Percentiles rank a stretch among this genome's conserved stretches.
Conservation (phyloP, 1,140 invertebrate species). For the Drosophila bocki region DNA sequence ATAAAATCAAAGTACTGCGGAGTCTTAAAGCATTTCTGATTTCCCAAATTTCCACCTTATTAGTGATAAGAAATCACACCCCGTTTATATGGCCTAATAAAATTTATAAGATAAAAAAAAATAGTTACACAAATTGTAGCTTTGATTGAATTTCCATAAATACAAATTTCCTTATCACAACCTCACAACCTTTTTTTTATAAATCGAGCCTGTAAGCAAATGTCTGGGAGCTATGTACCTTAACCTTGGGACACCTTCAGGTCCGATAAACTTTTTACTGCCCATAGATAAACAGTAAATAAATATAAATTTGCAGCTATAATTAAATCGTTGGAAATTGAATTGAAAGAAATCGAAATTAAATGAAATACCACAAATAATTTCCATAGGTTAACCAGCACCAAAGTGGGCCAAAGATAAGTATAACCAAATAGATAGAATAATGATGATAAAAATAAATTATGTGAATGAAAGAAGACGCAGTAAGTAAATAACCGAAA, state of each 20-base stretch:
- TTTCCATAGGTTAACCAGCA: slow-evolving; percentile 1
- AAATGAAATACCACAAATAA: slow-evolving; percentile 4
- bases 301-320: slow-evolving; percentile 2
- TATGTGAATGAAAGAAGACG: slow-evolving; percentile 1
- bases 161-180: slow-evolving; percentile 12
- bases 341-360: slow-evolving; percentile 13
- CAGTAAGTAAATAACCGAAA: slow-evolving; percentile 4
- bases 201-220: slow-evolving; percentile 21
- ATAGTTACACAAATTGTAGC: slow-evolving; percentile 20
- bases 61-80: slow-evolving; percentile 32
- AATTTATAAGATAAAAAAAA: slow-evolving; percentile 15
- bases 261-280: neutral
- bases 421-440: neutral
- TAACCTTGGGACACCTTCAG: slow-evolving; percentile 19
- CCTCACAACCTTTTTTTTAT: neutral
- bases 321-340: slow-evolving; percentile 21
- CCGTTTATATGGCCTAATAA: slow-evolving; percentile 22
- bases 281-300: slow-evolving; percentile 7
- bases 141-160: slow-evolving; percentile 27
- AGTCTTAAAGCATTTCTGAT: slow-evolving; percentile 18
- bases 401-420: slow-evolving; percentile 30
- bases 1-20: slow-evolving; percentile 1
- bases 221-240: slow-evolving; percentile 15
- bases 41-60: neutral
- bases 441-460: neutral